Evolutionary conservation across 2,113 vertebrate genomes (phyloP), one percentile per base, ranked within the genome.

Genomic region (Percina caprodes): DNA sequence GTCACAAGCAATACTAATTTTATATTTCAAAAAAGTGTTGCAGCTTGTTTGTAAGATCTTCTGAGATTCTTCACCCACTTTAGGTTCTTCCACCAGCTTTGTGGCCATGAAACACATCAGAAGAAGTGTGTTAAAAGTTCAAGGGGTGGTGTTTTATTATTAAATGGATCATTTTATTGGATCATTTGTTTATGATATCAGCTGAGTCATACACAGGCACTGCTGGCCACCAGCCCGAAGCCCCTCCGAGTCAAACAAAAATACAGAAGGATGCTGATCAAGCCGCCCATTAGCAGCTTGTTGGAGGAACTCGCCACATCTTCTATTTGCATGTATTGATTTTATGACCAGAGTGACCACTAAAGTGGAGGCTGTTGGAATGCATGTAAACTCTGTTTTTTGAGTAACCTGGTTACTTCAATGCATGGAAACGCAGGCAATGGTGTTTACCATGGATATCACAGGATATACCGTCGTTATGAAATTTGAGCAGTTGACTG

Each of bases 31-130:
- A 42, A 42, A 9, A 42, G 39, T 42, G 10, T 42, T 42, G 2
- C 14, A 58, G 55, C 54, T 35, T 24, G 3, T 18, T 48, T 48
- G 39, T 14, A 26, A 49, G 65, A 24, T 21, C n/a, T 35, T 66
- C 24, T 30, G 26, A 52, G 10, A 8, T 21, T 69, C 24, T 58
- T 30, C 26, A 33, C 24, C 39, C 10, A 15, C 39, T 52, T 45
- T 13, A 62, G 48, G 58, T 70, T 61, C 54, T 59, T 26, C 55
- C 75, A 51, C 10, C n/a, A 42, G 39, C n/a, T 49, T 19, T 59
- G 63, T 58, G 52, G 21, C 49, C 11, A 59, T 68, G 21, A 49
- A 48, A 19, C 13, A 49, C 10, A 12, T 14, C 35, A 46, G 48
- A 42, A 26, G 39, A 42, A 11, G 39, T 42, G 23, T 46, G 62